phyloP scores from a whole-genome alignment of 2,113 vertebrate species.

The Tachuris rubrigastra region DNA sequence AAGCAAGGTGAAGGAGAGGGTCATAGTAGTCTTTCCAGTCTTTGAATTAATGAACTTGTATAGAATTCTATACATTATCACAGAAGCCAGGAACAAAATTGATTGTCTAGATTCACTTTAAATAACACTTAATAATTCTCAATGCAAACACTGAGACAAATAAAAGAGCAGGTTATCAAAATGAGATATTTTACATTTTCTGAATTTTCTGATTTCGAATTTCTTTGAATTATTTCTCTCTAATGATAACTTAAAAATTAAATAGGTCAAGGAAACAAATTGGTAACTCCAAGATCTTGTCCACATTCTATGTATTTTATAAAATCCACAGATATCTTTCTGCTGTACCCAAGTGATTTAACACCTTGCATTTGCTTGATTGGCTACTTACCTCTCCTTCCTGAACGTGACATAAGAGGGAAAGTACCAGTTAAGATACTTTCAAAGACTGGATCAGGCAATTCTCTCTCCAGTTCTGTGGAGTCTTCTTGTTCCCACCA shows the following conservation, averaged over 20 bases:
- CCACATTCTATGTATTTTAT: not conserved
- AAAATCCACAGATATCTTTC: not conserved
- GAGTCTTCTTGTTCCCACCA: constrained; percentile 94
- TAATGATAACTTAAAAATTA: not conserved
- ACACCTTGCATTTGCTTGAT: not conserved
- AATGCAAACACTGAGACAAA: not conserved
- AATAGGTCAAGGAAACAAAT: not conserved
- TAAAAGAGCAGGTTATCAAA: not conserved
- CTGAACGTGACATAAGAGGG: constrained; percentile 86
- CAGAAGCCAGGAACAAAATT: not conserved
- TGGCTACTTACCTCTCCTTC: constrained; percentile 85
- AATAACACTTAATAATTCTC: not conserved
- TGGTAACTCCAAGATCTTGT: not conserved
- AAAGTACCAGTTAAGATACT: constrained; percentile 94
- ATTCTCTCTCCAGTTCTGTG: constrained; percentile 81
- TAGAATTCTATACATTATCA: not conserved
- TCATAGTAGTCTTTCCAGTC: not conserved
- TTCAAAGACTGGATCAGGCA: constrained; percentile 92
- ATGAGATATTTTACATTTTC: not conserved
- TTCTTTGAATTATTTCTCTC: not conserved
- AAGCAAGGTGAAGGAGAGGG: not conserved
- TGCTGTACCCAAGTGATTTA: not conserved
- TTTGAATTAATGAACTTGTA: not conserved
- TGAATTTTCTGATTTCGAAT: not conserved
- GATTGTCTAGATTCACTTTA: not conserved